A percentile compares a stretch with the other conserved stretches of the same genome.
Evolutionary conservation across 2,113 vertebrate genomes (phyloP).

Genomic region (Plecturocebus donacophilus): DNA sequence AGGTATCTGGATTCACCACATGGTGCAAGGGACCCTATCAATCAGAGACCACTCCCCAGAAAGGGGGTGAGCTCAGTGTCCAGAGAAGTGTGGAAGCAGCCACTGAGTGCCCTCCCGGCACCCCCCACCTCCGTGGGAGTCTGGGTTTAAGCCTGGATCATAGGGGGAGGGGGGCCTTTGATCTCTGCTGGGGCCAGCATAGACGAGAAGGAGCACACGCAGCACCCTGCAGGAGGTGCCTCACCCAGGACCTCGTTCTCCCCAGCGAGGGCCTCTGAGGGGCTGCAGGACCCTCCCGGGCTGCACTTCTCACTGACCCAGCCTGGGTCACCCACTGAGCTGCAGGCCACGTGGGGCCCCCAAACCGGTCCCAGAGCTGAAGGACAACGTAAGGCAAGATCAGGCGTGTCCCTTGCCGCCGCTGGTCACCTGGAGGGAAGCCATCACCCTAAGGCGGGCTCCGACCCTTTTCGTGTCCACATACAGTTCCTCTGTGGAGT

Average conservation of each 20-base stretch:
- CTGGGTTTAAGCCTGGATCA: neutral
- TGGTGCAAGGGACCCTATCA: rapidly evolving
- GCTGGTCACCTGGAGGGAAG: rapidly evolving
- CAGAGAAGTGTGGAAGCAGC: neutral
- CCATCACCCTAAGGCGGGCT: rapidly evolving
- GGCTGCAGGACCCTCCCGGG: rapidly evolving
- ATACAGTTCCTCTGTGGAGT: rapidly evolving
- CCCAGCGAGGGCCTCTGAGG: neutral
- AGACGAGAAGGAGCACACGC: neutral
- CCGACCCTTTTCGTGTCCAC: neutral
- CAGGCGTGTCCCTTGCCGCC: rapidly evolving
- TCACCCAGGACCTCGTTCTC: neutral
- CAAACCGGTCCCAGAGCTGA: rapidly evolving
- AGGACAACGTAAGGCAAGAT: rapidly evolving
- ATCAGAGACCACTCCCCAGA: neutral
- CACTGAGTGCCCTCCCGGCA: rapidly evolving
- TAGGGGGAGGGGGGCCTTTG: rapidly evolving
- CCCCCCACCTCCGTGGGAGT: rapidly evolving
- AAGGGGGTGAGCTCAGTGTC: neutral
- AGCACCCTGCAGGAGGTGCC: too few species aligned
- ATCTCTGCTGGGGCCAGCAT: too few species aligned
- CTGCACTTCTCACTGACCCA: neutral
- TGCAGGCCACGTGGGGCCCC: rapidly evolving
- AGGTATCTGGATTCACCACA: neutral
- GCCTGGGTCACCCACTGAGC: rapidly evolving